Base-by-base conservation (phyloP, 1,140 invertebrate species). In the Achatina immaculata region DNA sequence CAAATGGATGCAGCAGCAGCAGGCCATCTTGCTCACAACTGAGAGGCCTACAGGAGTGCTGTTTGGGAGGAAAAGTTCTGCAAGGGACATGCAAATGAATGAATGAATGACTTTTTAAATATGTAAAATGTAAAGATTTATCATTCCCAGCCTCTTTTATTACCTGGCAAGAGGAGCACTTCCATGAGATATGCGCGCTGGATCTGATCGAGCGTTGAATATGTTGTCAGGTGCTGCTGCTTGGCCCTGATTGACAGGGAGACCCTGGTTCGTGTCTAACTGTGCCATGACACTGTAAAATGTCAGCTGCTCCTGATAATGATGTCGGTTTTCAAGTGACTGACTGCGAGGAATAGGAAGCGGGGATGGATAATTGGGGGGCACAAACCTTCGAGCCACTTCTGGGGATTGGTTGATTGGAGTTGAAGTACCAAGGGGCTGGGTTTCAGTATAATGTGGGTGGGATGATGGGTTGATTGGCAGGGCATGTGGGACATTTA, bases 391-490 rank as follows among this genome's bases (percentile, higher is more conserved):
- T 62, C 74, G 11, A 28, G n/a, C 11, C 31, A 48, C 74, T 38
- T 28, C 74, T 65, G 74, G 74, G 0, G 74, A 76, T 40, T 76
- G 74, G 24, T 14, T 40, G 16, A 62, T 21, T 40, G 74, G 74
- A 38, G 74, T 76, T 36, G 74, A 76, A 3, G 74, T 76, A 6
- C 74, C 74, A 3, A 62, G 7, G 4, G 74, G 74, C 21, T 38
- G 74, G n/a, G 58, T 40, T 38, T 76, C 51, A 28, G 19, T 6
- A 38, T 40, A 31, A 42, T 7, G 19, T 24, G 7, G 7, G 34
- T 31, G 31, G 0, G 43, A 36, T 16, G 72, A 34, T 48, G 28
- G 2, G 28, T 19, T 45, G 40, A 51, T 16, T 28, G 24, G 19
- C 4, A 36, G 62, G 19, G 28, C n/a, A 36, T 16, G 4, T 6